These are phyloP conservation scores for Trissoscelio sp. DNA, from an alignment of 2,888 invertebrate genomes.

Conservation along the genomic window DNA sequence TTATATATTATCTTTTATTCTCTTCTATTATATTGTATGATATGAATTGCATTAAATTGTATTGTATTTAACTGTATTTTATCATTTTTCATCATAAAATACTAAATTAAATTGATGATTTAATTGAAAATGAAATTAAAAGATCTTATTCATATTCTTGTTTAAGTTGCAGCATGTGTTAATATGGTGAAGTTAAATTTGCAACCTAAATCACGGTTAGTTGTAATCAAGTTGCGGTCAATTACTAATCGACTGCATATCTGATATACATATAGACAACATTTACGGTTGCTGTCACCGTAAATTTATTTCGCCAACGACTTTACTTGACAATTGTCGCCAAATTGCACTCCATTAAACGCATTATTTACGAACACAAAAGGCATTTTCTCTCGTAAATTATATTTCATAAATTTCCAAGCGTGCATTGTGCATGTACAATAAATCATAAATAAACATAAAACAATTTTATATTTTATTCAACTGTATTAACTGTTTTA, in stretches of 20 bases:
- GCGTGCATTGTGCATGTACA: too few relatives aligned
- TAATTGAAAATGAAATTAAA: background rate
- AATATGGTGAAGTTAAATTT: constrained; percentile 15
- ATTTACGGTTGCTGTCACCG: constrained; percentile 34
- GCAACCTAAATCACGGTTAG: constrained; percentile 31
- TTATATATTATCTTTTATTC: too few relatives aligned
- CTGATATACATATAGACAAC: constrained; percentile 27
- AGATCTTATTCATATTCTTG: too few relatives aligned
- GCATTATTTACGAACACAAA: constrained; percentile 4
- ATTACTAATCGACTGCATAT: constrained; percentile 52
- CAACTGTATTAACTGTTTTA: too few relatives aligned
- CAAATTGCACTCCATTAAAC: constrained; percentile 13
- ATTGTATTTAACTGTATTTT: too few relatives aligned
- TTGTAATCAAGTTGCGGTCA: constrained; percentile 51
- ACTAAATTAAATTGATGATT: too few relatives aligned
- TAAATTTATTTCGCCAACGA: constrained; percentile 44
- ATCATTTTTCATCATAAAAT: too few relatives aligned
- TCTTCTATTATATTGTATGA: too few relatives aligned
- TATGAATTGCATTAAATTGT: too few relatives aligned
- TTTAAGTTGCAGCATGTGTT: too few relatives aligned
- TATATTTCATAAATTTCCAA: background rate
- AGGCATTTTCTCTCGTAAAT: background rate
- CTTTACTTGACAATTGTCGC: constrained; percentile 24
- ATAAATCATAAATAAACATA: too few relatives aligned
- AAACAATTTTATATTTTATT: too few relatives aligned